phyloP scores from a whole-genome alignment of 2,888 invertebrate genomes.

The Mythimna albipuncta region DNA sequence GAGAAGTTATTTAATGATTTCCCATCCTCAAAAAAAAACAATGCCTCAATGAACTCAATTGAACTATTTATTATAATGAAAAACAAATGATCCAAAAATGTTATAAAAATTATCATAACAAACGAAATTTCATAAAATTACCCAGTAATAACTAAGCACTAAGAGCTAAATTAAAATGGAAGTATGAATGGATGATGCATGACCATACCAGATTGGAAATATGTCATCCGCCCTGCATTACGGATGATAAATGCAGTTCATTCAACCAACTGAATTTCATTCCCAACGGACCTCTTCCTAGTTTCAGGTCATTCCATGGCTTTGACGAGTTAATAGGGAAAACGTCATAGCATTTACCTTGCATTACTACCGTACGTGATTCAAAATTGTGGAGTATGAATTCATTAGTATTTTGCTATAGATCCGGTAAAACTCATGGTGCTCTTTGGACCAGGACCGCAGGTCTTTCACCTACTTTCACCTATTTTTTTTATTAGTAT shows the following conservation, averaged over 20 bases:
- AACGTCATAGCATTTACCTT: slow-evolving; percentile 1
- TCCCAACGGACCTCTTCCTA: slow-evolving; percentile 11
- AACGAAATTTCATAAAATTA: slow-evolving; percentile 4
- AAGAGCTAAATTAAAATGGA: slow-evolving; percentile 49
- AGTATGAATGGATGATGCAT: slow-evolving; percentile 55
- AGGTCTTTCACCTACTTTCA: too few species aligned
- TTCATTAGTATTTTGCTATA: background rate
- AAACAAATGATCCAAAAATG: background rate
- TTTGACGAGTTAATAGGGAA: slow-evolving; percentile 37
- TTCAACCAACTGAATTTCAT: slow-evolving; percentile 55
- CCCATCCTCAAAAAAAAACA: too few species aligned
- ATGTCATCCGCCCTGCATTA: slow-evolving; percentile 60
- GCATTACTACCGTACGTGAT: background rate
- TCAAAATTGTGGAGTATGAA: background rate
- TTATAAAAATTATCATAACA: background rate
- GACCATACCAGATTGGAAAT: slow-evolving; percentile 58
- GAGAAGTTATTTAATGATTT: too few species aligned
- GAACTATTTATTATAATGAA: too few species aligned
- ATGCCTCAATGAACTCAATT: too few species aligned
- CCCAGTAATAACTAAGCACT: slow-evolving; percentile 17
- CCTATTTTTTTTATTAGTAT: too few species aligned
- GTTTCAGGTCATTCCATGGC: slow-evolving; percentile 27
- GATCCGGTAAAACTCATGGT: background rate
- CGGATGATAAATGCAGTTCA: slow-evolving; percentile 58
- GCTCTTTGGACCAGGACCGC: too few species aligned